Evolutionary conservation across 2,888 invertebrate species (phyloP), one percentile per base, ranked within the genome.

Genomic region (Nomada hirtipes): DNA sequence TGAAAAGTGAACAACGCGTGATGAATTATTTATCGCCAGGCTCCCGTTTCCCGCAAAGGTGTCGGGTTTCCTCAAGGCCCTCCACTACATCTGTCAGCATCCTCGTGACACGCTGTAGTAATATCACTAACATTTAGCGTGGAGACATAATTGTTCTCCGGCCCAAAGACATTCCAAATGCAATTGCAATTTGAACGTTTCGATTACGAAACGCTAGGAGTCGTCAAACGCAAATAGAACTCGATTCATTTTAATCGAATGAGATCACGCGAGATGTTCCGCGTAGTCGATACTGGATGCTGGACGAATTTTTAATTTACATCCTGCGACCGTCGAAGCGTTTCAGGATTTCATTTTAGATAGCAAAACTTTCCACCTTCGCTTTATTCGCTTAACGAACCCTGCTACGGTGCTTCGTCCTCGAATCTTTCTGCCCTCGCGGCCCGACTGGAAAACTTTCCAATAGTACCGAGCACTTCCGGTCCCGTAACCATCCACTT

Each of bases 321-420:
- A 72, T 64, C 65, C 64, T 60, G 2, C 20, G 52, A 26, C 50
- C 72, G 29, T 64, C 60, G 36, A 67, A 65, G 29, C 53, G 47
- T 52, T 44, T 53, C 47, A 29, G 82, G 89, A 89, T 89, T 83
- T 86, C 84, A 89, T 89, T 89, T 89, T 65, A 89, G 88, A 89
- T 88, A 89, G 84, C 79, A 76, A 72, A 86, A 86, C 82, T 85
- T 89, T 78, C 52, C 76, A 69, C 82, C 50, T 50, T 78, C 47
- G 63, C 69, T 55, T 7, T 15, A n/a, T 71, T 53, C 79, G 63
- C 75, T 83, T 89, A 88, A 88, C 76, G 81, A 85, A 87, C 80
- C 72, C 73, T 36, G 71, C 75, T 61, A 65, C 74, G 53, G 47
- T 23, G 44, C 52, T 29, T 36, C 67, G 36, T 68, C 44, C 55